Base-by-base conservation (phyloP, 92 coral and sea anemone species). In the Scolanthus callimorphus region DNA sequence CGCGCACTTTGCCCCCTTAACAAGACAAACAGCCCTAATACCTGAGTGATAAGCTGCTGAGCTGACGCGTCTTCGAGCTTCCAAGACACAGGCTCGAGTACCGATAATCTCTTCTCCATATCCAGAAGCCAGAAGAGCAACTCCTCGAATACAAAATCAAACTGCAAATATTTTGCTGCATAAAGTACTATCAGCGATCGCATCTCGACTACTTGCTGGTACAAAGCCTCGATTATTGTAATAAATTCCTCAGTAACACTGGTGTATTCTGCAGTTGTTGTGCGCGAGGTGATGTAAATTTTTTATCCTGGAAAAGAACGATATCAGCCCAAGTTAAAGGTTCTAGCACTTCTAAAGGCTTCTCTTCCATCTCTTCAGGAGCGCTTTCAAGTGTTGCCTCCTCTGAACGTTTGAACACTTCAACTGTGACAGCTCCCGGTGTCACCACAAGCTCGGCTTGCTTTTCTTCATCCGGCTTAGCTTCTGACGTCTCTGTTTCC, bases 101-200 rank as follows among this genome's bases (percentile, higher is more conserved):
- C 62, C 47, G 79, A 66, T 51, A 84, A 70, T 47, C 75, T 85
- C 67, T 75, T 88, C 63, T 79, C 85, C 31, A 76, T 85, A 30
- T 70, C 80, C 61, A 92, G 74, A 56, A 92, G 54, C 98, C 98
- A 92, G 58, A 78, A 61, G 21, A 92, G 76, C 37, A 92, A 76
- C 17, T 79, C 77, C 62, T 92, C 98, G 56, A 88, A 73, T 23
- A 82, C 85, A 60, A 87, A 78, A 61, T 59, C 69, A 27, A 75
- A 84, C 80, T 60, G 77, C 61, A 77, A 31, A 74, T 62, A 76
- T 79, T 62, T 79, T 51, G 78, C 65, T 37, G 76, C 73, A 49
- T 79, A 54, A 31, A 84, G 69, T 29, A 83, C 74, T 20, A 92
- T 79, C 60, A 77, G 51, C 17, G 98, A 88, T 29, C 62, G 80